These are phyloP conservation scores for Eretmochelys imbricata DNA, from an alignment of 2,113 vertebrate species.

Conservation along the genomic window DNA sequence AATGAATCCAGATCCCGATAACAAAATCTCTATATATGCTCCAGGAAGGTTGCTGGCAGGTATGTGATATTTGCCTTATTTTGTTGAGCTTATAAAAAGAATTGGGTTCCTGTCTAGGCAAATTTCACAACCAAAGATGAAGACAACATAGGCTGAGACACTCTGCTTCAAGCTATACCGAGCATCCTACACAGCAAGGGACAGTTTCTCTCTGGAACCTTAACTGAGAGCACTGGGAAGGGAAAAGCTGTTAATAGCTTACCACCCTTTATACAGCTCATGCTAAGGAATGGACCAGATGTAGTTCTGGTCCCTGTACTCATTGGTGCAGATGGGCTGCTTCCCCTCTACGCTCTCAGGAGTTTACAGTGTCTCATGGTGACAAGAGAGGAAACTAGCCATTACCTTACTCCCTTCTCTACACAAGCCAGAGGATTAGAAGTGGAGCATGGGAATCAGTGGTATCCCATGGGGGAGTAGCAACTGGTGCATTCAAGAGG, in stretches of 20 bases:
- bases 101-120: not conserved
- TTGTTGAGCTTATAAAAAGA: not conserved
- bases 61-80: not conserved
- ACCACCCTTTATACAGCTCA: not conserved
- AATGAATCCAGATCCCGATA: not conserved
- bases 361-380: not conserved
- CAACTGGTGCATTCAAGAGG: not conserved
- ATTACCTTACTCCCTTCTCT: not conserved
- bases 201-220: not conserved
- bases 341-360: not conserved
- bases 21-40: not conserved
- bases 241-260: not conserved
- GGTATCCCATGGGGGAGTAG: not conserved
- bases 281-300: too few species aligned
- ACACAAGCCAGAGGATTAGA: not conserved
- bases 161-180: not conserved
- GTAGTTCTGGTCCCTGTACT: not conserved
- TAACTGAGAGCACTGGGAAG: not conserved
- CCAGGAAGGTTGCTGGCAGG: not conserved
- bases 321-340: not conserved
- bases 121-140: not conserved
- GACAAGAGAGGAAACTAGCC: not conserved
- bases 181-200: not conserved
- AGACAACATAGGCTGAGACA: not conserved
- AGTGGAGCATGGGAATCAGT: not conserved